Conservation (phyloP, 2,888 invertebrate species). For the Vandiemenella viatica region DNA sequence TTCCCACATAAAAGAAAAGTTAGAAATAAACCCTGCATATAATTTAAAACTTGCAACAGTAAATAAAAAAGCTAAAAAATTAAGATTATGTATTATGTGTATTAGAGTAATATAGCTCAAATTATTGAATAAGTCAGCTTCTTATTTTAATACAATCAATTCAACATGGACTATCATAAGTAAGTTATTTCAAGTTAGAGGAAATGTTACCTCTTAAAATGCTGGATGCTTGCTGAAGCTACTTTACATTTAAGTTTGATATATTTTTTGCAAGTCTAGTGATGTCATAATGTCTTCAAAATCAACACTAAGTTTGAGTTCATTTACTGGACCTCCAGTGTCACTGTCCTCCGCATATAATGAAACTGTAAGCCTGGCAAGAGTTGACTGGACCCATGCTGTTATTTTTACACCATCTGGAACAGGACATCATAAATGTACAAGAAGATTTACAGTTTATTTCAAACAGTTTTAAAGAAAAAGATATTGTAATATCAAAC, state of each 20-base stretch:
- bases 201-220: conserved; percentile 49
- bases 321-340: conserved; percentile 19
- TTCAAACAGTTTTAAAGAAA: no score
- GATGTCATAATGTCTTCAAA: conserved; percentile 78
- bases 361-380: conserved; percentile 58
- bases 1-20: no score
- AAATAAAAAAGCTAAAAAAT: no score
- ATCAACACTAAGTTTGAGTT: conserved; percentile 46
- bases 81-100: no score
- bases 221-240: conserved; percentile 53
- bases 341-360: conserved; percentile 29
- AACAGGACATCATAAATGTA: neutral
- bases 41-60: no score
- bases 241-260: conserved; percentile 75
- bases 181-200: no score
- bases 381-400: conserved; percentile 80
- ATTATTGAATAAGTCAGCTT: no score
- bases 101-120: no score
- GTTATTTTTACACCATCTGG: conserved; percentile 36
- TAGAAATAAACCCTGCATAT: no score
- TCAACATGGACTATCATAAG: neutral
- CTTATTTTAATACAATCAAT: no score
- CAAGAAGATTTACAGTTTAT: neutral
- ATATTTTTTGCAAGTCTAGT: conserved; percentile 68
- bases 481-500: neutral